Evolutionary conservation across 2,888 invertebrate species (phyloP), one percentile per base, ranked within the genome.

Genomic region (Lacanobia oleracea): DNA sequence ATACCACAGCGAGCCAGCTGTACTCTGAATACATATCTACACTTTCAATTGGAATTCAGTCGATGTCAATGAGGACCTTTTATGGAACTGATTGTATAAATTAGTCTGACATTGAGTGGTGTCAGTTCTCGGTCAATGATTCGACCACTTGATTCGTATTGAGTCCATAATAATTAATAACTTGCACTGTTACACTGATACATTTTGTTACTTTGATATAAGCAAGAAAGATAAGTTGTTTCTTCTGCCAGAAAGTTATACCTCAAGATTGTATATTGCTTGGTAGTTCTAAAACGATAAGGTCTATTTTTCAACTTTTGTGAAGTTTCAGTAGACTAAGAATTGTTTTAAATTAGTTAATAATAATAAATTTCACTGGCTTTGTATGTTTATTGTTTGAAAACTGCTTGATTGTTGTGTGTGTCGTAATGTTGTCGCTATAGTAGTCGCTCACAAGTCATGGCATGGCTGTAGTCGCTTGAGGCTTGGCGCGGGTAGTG

Each of bases 71-170:
- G 61, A 72, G 53, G 45, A 10, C 50, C 27, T 66, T 57, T 72
- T 77, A 65, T 82, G 62, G 62, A 48, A 43, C 21, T 70, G 71
- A 69, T 69, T 81, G 74, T 57, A 68, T 80, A 65, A 75, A 77
- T 75, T 68, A 74, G 23, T 79, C 16, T 76, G 81, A 65, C 81
- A 82, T 77, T 83, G 76, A 74, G 37, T 16, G 27, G 54, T 60
- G 45, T 67, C 68, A 73, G 75, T 73, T 75, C 72, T 80, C 74
- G 72, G 69, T 77, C 79, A 73, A 59, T 59, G 72, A 68, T 66
- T 75, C 33, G 72, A 54, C n/a, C 59, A 60, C 27, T 59, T 60
- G 40, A 23, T 67, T n/a, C 14, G 37, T 21, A 23, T 37, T n/a
- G 51, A 40, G 56, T 5, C 12, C 45, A 21, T 54, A 33, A 33